Conservation (phyloP, 2,113 vertebrate genomes). For the Alosa alosa region DNA sequence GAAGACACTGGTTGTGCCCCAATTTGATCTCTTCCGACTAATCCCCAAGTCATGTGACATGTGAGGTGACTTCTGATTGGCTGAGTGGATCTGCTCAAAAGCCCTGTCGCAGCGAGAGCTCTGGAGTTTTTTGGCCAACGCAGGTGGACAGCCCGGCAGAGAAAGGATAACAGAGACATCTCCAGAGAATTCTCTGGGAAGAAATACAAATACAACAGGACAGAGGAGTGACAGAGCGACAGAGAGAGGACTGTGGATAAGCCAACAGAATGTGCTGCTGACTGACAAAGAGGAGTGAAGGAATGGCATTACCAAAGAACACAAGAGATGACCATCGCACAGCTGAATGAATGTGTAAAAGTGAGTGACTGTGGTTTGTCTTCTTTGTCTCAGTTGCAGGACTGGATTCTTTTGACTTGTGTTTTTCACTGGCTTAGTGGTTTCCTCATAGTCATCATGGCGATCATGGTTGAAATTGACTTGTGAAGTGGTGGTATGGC, state of each 20-base stretch:
- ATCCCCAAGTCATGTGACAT: conserved; percentile 61
- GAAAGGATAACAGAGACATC: conserved; percentile 44
- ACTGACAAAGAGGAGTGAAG: conserved; percentile 7
- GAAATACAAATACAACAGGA: neutral
- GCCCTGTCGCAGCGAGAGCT: conserved; percentile 29
- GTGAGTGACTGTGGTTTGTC: conserved; percentile 53
- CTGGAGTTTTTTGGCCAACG: neutral
- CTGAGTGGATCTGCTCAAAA: conserved; percentile 56
- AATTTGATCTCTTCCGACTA: conserved; percentile 51
- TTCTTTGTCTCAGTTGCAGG: neutral
- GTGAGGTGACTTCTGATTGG: conserved; percentile 53
- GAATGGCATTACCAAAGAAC: conserved; percentile 59
- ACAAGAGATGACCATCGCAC: conserved; percentile 48
- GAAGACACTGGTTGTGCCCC: conserved; percentile 58
- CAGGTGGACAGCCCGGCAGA: conserved; percentile 29
- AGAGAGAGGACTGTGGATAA: conserved; percentile 9
- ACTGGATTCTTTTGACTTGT: neutral
- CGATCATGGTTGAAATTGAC: neutral
- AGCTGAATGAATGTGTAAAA: conserved; percentile 57
- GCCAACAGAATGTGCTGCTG: neutral
- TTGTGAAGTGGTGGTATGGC: neutral
- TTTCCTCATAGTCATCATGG: neutral
- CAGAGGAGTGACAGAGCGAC: neutral
- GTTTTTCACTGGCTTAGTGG: neutral
- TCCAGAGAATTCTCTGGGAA: conserved; percentile 32